Percentiles rank a stretch among this genome's conserved stretches.
These are phyloP conservation scores for Stomorhina lunata DNA, from an alignment of 2,888 invertebrate species.

Conservation along the genomic window DNA sequence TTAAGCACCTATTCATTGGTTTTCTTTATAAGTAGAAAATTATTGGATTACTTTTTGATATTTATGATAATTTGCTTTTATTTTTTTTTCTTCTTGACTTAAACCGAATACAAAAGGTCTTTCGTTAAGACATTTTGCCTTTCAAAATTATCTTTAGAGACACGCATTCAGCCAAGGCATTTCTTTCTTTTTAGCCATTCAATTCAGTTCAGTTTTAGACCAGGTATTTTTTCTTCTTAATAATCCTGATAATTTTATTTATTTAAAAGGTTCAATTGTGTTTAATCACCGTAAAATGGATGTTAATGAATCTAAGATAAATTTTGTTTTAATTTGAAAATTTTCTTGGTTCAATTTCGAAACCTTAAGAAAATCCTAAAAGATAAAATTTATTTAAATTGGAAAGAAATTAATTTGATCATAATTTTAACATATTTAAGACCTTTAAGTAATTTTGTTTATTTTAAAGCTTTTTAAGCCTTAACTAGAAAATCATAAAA, in stretches of 20 bases:
- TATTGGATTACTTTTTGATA: constrained; percentile 65
- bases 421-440: background rate
- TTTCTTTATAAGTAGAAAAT: constrained; percentile 50
- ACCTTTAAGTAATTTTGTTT: background rate
- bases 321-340: constrained; percentile 39
- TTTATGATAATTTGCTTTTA: constrained; percentile 64
- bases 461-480: background rate
- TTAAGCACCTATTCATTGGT: constrained; percentile 63
- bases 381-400: constrained; percentile 42
- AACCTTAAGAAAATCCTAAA: background rate
- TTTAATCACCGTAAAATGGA: constrained; percentile 65
- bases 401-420: constrained; percentile 39
- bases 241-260: constrained; percentile 49
- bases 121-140: background rate
- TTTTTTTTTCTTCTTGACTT: constrained; percentile 3
- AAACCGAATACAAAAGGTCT: background rate
- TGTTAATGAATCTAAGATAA: constrained; percentile 61
- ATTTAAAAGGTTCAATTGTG: constrained; percentile 63
- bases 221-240: constrained; percentile 32
- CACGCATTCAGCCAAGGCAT: background rate
- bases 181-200: background rate
- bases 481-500: too few relatives aligned
- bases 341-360: background rate
- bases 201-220: background rate
- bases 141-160: background rate